Base-by-base conservation (phyloP, 2,888 invertebrate species). In the Parochlus steinenii region DNA sequence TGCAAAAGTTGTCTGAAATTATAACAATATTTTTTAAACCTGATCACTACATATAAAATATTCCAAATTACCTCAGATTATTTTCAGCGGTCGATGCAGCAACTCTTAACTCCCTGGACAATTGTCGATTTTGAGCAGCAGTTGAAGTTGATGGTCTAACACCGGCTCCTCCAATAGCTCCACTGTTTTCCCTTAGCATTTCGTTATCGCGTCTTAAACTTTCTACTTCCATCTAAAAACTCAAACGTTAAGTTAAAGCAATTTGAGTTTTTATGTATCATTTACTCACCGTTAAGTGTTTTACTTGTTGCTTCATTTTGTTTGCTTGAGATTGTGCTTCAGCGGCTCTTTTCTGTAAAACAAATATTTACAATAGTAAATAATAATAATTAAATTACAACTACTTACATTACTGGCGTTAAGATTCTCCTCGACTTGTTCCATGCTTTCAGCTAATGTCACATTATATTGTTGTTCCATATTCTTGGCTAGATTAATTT, bases 261-360 rank as follows among this genome's bases (percentile, higher is more conserved):
- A 6, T 4, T 31, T 25, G 31, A 27, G 15, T 23, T 35, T 27
- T 28, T 37, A 33, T 25, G 17, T 12, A 33, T 18, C 10, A 10
- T 24, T 11, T 17, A 52, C 58, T 52, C 53, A 74, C 81, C 63
- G 67, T 74, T 46, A 82, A 59, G 47, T 64, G 63, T 51, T 73
- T 72, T 26, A 80, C 67, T 61, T 83, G 74, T 46, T 70, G 71
- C 48, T 69, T 75, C 43, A 82, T 59, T 48, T 69, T 69, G 4
- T 63, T 56, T 35, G 76, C 65, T 26, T 65, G 67, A 43, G 56
- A 66, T 52, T 77, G 78, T 3, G 71, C 70, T 39, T 64, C 69
- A 7, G 62, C 55, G 2, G 68, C 68, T 53, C 71, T 62, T 48
- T 62, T 66, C 74, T 78, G 54, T 16, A 63, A 64, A 40, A 43